Evolutionary conservation across 2,888 invertebrate genomes (phyloP).

Genomic region (Amorpha juglandis): DNA sequence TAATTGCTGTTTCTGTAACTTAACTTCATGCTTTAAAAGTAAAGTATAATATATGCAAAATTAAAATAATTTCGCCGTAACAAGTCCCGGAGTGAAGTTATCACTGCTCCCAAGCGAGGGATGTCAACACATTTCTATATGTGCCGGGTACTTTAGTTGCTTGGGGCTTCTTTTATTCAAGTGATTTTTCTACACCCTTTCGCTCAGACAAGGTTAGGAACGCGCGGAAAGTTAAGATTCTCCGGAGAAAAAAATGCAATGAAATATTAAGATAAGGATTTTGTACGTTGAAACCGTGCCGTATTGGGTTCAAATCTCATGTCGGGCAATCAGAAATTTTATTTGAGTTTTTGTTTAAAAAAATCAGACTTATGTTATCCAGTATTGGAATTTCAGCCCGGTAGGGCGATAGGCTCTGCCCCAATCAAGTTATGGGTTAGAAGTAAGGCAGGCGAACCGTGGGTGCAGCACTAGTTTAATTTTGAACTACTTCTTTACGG

Average conservation of each 20-base stretch:
- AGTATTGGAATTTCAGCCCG: too few species aligned
- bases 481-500: too few species aligned
- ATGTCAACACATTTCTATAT: constrained; percentile 46
- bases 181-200: constrained; percentile 37
- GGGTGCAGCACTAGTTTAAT: too few species aligned
- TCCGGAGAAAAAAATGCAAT: constrained; percentile 21
- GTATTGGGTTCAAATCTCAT: too few species aligned
- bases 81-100: constrained; percentile 36
- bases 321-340: too few species aligned
- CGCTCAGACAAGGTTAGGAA: constrained; percentile 29
- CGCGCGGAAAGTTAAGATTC: constrained; percentile 32
- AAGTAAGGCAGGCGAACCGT: too few species aligned
- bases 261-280: constrained; percentile 8
- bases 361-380: too few species aligned
- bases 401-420: too few species aligned
- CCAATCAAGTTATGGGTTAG: too few species aligned
- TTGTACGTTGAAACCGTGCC: neutral
- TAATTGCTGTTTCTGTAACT: constrained; percentile 18
- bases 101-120: constrained; percentile 43
- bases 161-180: constrained; percentile 44
- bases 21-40: constrained; percentile 9
- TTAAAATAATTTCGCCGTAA: constrained; percentile 26
- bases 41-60: constrained; percentile 18
- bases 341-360: too few species aligned
- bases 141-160: constrained; percentile 39